These are phyloP conservation scores for Epizoanthus stellaris DNA, from an alignment of 92 coral and sea anemone genomes.

Conservation along the genomic window DNA sequence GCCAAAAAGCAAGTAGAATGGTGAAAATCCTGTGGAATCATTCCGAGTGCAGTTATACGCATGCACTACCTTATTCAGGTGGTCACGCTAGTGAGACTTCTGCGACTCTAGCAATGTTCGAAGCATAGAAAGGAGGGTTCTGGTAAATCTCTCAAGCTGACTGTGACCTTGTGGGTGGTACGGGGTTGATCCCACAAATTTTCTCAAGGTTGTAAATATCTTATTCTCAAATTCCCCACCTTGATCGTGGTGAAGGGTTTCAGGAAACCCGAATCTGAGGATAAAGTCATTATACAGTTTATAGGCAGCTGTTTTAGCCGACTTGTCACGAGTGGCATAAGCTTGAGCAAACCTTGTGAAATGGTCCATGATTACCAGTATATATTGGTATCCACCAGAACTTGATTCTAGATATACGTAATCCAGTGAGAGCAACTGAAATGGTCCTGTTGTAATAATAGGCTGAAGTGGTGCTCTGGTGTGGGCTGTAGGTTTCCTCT, in stretches of 20 bases:
- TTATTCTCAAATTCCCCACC: constrained; percentile 69
- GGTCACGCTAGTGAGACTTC: constrained; percentile 75
- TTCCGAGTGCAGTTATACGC: constrained; percentile 40
- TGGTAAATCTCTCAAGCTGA: constrained; percentile 61
- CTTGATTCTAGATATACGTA: constrained; percentile 55
- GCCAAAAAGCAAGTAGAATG: constrained; percentile 19
- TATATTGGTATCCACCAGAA: constrained; percentile 60
- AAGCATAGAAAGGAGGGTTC: constrained; percentile 69
- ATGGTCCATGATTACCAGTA: constrained; percentile 61
- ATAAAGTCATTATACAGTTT: constrained; percentile 34
- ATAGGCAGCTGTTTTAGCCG: constrained; percentile 60
- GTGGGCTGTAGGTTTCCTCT: constrained; percentile 35
- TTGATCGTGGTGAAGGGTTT: constrained; percentile 63
- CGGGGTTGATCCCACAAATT: constrained; percentile 52
- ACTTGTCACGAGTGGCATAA: constrained; percentile 62
- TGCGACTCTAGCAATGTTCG: constrained; percentile 59
- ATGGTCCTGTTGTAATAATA: constrained; percentile 57
- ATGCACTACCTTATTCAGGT: constrained; percentile 68
- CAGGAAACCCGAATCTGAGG: constrained; percentile 15
- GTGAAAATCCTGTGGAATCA: constrained; percentile 16
- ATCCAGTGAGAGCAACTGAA: constrained; percentile 52
- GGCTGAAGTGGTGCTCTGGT: constrained; percentile 53
- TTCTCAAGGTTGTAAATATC: constrained; percentile 67
- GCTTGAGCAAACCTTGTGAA: constrained; percentile 62
- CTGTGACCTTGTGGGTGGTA: constrained; percentile 65